Evolutionary conservation across 1,140 invertebrate species (phyloP), one percentile per base, ranked within the genome.

Genomic region (Meloidogyne floridensis): DNA sequence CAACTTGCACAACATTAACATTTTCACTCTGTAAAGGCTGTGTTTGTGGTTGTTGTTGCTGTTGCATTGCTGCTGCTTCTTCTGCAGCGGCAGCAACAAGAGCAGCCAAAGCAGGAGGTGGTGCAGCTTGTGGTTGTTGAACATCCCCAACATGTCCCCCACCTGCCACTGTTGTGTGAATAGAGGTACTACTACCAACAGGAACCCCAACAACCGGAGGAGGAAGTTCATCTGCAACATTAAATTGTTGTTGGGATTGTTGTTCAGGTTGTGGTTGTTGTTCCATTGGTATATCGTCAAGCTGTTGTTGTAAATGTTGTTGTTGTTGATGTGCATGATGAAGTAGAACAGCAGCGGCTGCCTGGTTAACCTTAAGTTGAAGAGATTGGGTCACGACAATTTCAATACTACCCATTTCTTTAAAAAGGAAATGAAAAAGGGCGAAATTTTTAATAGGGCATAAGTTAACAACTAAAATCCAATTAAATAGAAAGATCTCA

Each of bases 311-410:
- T 53, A 71, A 51, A 20, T 79, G 77, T 71, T 80, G 75, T 71
- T 80, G 18, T 6, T 84, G 18, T 72, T 84, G 43, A 9, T 85
- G 56, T 82, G 54, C 54, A 56, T 86, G 71, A 80, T 47, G 56
- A 10, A 72, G 77, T 15, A 79, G 47, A 20, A 59, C 74, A 15
- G 80, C 72, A 0, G 72, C 65, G 4, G 59, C 74, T 9, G 72
- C 74, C 13, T 74, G 80, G 10, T 76, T 70, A 0, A 78, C 65
- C 74, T 81, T 10, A 53, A 18, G 9, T 53, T n/a, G 18, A 32
- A 79, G 43, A 56, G 9, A 56, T 56, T 11, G 20, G 13, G 70
- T 51, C 18, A 32, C 32, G 2, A 32, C 32, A 32, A 32, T 32
- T 32, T 32, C 32, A 32, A 32, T 32, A 32, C 32, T 32, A 32